Conservation (phyloP, 2,113 vertebrate genomes). For the Phaethon lepturus region DNA sequence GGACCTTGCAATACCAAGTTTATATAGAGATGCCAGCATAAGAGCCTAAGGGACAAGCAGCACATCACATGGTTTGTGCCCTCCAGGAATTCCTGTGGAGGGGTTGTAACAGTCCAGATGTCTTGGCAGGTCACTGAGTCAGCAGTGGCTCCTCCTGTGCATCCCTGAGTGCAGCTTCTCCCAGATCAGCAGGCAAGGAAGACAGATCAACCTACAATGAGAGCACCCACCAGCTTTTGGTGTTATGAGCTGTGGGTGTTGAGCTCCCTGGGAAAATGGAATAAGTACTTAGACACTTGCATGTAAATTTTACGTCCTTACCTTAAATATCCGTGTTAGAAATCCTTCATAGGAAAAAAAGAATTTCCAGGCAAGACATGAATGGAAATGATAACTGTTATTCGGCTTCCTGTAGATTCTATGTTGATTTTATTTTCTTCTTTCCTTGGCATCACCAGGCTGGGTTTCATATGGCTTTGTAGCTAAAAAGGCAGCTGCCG, state of each 20-base stretch:
- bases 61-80: background rate
- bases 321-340: background rate
- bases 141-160: background rate
- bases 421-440: background rate
- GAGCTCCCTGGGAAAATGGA: background rate
- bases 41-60: background rate
- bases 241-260: background rate
- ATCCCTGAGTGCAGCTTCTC: background rate
- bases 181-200: background rate
- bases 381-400: background rate
- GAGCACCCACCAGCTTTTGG: background rate
- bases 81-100: background rate
- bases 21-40: background rate
- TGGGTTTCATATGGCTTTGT: background rate
- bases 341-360: background rate
- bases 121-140: background rate
- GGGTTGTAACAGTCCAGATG: background rate
- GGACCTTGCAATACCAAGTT: background rate
- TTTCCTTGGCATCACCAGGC: background rate
- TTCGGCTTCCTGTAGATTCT: background rate
- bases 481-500: background rate
- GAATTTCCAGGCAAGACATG: background rate
- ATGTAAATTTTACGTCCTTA: background rate
- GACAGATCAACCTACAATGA: background rate
- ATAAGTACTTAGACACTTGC: background rate